phyloP scores from a whole-genome alignment of 1,140 invertebrate genomes.

The Theocolax elegans region DNA sequence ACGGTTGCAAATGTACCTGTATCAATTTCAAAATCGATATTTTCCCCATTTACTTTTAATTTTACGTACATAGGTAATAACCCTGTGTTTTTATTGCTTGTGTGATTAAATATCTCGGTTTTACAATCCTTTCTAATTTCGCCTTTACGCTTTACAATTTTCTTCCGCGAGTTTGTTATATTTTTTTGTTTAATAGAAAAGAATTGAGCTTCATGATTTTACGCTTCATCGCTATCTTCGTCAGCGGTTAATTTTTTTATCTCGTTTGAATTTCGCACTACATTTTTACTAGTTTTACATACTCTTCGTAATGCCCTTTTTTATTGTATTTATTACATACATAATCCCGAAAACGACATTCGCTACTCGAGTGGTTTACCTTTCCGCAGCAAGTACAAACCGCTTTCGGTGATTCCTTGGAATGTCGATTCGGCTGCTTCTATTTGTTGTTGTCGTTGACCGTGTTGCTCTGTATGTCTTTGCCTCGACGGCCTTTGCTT shows the following conservation, averaged over 20 bases:
- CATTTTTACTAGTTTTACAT: too few relatives aligned
- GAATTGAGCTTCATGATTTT: background rate
- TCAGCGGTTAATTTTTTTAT: too few relatives aligned
- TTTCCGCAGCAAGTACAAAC: too few relatives aligned
- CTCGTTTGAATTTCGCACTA: too few relatives aligned
- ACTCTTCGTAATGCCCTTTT: too few relatives aligned
- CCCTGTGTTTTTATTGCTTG: background rate
- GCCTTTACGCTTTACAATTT: background rate
- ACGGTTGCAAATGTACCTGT: constrained; percentile 22
- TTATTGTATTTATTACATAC: too few relatives aligned
- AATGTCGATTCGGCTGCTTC: too few relatives aligned
- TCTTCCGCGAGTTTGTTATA: background rate
- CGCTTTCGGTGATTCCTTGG: too few relatives aligned
- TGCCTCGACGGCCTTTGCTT: background rate
- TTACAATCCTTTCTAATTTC: background rate
- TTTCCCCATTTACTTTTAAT: background rate
- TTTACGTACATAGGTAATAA: constrained; percentile 19
- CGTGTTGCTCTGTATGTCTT: background rate
- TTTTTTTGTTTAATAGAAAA: background rate
- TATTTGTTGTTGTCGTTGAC: too few relatives aligned
- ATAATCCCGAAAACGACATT: too few relatives aligned
- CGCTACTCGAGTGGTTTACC: too few relatives aligned
- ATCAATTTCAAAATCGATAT: constrained; percentile 20
- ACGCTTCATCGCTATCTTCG: too few relatives aligned
- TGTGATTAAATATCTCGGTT: background rate